Evolutionary conservation across 2,797 vertebrate species (phyloP), one percentile per base, ranked within the genome.

Genomic region (Masticophis lateralis): DNA sequence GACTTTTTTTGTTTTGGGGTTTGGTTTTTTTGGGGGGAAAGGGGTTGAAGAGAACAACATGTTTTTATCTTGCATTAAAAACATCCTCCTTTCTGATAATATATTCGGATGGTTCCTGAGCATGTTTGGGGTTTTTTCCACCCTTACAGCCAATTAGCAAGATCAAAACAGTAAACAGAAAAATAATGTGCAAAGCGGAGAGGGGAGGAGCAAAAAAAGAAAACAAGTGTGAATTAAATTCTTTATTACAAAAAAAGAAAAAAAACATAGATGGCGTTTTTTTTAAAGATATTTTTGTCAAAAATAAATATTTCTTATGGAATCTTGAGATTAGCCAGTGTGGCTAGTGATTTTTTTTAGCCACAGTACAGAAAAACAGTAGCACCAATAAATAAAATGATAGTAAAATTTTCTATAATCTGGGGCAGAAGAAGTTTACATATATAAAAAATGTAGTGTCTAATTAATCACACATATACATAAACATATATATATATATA

Each of bases 271-370:
- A 96, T 5, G 95, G 94, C 0, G 90, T 94, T 97, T 98, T 98
- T 98, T 98, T 98, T 98, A 98, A 99, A 99, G 99, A 99, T 99
- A 99, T 98, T 97, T 98, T 98, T 98, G 98, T 99, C 99, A 98
- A 99, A 99, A 99, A 99, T 99, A 99, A 99, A 99, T 99, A 99
- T 98, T 98, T 97, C 98, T 98, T 99, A 98, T 98, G 98, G 98
- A 98, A 98, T 98, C 97, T 98, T 97, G 97, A 98, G 98, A 98
- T 98, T 98, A 98, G 97, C 97, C 97, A 98, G 98, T 98, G 98
- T 89, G 98, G 98, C 98, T 99, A 98, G 98, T 98, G 98, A 99
- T 98, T 97, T 79, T 79, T 98, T 97, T 94, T 97, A 97, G 97
- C 97, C 97, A 97, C 98, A 98, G 98, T 98, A 98, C 97, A 98